phyloP scores from a whole-genome alignment of 2,113 vertebrate genomes.

The Pollimyrus isidori region DNA sequence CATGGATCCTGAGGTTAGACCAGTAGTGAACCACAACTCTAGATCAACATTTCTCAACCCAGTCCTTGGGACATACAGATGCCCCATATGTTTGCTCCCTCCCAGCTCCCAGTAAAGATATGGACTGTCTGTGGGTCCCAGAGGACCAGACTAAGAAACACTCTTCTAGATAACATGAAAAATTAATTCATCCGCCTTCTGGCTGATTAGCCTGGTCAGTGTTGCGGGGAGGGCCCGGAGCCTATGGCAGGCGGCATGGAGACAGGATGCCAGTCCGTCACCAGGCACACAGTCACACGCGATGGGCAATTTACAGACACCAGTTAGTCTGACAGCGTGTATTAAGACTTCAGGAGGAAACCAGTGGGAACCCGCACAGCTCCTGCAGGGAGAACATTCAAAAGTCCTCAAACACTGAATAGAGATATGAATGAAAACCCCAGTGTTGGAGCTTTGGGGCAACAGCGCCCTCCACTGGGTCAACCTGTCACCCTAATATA shows the following conservation, averaged over 20 bases:
- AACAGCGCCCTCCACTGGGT: neutral
- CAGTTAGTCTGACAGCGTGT: neutral
- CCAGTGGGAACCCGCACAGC: neutral
- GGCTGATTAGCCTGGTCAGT: neutral
- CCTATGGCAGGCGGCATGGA: neutral
- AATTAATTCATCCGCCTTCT: neutral
- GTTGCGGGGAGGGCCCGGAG: neutral
- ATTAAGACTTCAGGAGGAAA: neutral
- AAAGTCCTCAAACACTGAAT: neutral
- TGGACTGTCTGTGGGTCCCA: neutral
- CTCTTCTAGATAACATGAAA: neutral
- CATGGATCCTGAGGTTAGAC: neutral
- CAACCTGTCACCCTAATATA: neutral
- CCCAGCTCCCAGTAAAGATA: neutral
- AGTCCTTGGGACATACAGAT: neutral
- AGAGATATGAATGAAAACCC: neutral
- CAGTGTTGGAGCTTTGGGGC: neutral
- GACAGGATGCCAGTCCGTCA: neutral
- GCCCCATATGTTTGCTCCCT: neutral
- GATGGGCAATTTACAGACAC: neutral
- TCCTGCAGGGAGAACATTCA: neutral
- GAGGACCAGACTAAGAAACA: neutral
- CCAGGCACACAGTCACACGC: neutral
- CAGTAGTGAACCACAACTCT: neutral
- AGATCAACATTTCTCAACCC: neutral